Evolutionary conservation across 2,113 vertebrate genomes (phyloP).

Genomic region (Sinocyclocheilus anophthalmus): DNA sequence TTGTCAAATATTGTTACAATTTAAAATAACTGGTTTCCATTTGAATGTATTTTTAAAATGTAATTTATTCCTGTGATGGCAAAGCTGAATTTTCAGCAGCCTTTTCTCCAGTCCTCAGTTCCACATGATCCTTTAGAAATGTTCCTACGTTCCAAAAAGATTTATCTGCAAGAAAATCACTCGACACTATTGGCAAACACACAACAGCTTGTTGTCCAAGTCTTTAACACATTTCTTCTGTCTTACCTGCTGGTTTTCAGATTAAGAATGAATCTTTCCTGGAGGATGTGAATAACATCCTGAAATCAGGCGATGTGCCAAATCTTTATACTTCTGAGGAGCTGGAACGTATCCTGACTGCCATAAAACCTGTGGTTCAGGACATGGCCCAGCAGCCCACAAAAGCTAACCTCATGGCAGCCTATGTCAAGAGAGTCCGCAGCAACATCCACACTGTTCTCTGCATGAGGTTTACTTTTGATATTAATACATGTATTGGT

Average conservation of each 20-base stretch:
- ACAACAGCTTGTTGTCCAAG: background rate
- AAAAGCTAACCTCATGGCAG: conserved; percentile 87
- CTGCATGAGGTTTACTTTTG: conserved; percentile 86
- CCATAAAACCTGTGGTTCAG: conserved; percentile 83
- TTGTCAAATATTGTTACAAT: no score
- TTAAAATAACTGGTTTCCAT: no score
- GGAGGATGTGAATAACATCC: conserved; percentile 89
- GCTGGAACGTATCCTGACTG: conserved; percentile 81
- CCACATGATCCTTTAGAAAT: no score
- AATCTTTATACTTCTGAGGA: conserved; percentile 84
- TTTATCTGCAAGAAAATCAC: background rate
- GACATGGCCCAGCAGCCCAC: conserved; percentile 87
- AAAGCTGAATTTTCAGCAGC: no score
- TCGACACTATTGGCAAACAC: background rate
- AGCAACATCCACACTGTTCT: conserved; percentile 88
- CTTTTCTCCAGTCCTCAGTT: no score
- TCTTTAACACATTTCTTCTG: background rate
- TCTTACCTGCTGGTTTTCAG: conserved; percentile 63
- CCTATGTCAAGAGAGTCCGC: conserved; percentile 80
- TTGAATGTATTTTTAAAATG: no score
- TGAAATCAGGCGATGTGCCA: conserved; percentile 89
- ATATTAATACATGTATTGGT: background rate
- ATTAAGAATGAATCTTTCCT: conserved; percentile 92
- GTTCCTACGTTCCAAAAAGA: background rate
- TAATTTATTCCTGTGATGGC: no score